Base-by-base conservation (phyloP, 1,140 invertebrate genomes). In the Trissolcus basalis region DNA sequence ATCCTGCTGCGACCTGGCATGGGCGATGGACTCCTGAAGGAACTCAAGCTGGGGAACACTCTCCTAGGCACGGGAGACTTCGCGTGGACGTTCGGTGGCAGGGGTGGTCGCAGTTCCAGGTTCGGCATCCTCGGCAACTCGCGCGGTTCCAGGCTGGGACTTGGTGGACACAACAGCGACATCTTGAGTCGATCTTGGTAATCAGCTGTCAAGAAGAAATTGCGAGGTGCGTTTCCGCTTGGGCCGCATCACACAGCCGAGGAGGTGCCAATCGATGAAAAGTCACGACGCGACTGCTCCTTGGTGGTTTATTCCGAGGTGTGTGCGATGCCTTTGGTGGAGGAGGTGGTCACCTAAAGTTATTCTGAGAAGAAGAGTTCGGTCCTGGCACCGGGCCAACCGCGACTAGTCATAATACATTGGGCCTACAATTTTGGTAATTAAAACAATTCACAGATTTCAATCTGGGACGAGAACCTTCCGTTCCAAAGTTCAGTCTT, bases 341-440 rank as follows among this genome's bases (percentile, higher is more conserved):
- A 76, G 82, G 79, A 80, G 81, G 80, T 83, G 84, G 81, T 84
- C 85, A 88, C 85, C 86, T 87, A 85, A 80, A 84, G 85, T 88
- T 88, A 88, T 88, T 88, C 87, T 88, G 71, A 77, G 78, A 79
- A 68, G 71, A 64, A 72, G 64, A 71, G 53, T 27, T n/a, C 61
- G 64, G 47, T 48, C 76, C 76, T 85, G 82, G 83, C 74, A 6
- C 10, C 43, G n/a, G 11, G 82, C 83, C 83, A 85, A 72, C 13
- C 11, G 16, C 68, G 47, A 77, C 36, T 68, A 68, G 74, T 77
- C 68, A 72, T 67, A 61, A 67, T 74, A 74, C 50, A 74, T 72
- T 55, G 56, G 6, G 19, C 14, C 58, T 14, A 19, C 64, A 72
- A 60, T 54, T 19, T 6, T 41, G 35, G 41, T 60, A 64, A 77